phyloP scores from a whole-genome alignment of 2,888 invertebrate genomes.

The Papilio gigon region DNA sequence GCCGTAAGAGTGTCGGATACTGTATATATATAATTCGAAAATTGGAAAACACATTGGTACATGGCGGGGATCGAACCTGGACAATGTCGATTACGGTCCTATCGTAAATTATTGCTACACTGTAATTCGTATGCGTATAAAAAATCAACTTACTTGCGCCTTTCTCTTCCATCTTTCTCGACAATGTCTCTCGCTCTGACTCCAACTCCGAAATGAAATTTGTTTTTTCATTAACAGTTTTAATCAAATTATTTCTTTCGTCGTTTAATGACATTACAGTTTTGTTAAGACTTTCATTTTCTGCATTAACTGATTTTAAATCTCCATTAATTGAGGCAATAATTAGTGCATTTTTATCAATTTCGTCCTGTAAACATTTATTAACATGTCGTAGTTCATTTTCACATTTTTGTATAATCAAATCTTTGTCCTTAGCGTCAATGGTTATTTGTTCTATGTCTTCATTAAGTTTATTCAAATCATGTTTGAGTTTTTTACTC shows the following conservation, averaged over 20 bases:
- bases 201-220: slow-evolving; percentile 50
- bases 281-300: slow-evolving; percentile 48
- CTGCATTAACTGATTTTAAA: slow-evolving; percentile 45
- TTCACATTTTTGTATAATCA: slow-evolving; percentile 47
- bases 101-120: too few relatives aligned
- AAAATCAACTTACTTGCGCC: slow-evolving; percentile 50
- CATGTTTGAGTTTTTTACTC: neutral
- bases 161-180: slow-evolving; percentile 49
- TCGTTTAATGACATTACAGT: slow-evolving; percentile 46
- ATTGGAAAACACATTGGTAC: too few relatives aligned
- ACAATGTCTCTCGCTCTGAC: slow-evolving; percentile 47
- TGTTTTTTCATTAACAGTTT: slow-evolving; percentile 48
- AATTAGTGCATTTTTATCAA: slow-evolving; percentile 46
- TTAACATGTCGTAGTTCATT: slow-evolving; percentile 46
- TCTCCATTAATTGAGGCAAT: slow-evolving; percentile 47
- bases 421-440: neutral
- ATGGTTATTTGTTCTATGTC: slow-evolving; percentile 3
- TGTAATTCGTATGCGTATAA: neutral
- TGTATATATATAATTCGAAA: too few relatives aligned
- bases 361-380: slow-evolving; percentile 43
- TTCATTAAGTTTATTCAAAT: neutral
- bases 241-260: slow-evolving; percentile 51
- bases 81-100: too few relatives aligned
- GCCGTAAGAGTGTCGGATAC: too few relatives aligned
- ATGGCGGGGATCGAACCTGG: too few relatives aligned